Evolutionary conservation across 2,113 vertebrate genomes (phyloP).

Genomic region (Octodon degus): DNA sequence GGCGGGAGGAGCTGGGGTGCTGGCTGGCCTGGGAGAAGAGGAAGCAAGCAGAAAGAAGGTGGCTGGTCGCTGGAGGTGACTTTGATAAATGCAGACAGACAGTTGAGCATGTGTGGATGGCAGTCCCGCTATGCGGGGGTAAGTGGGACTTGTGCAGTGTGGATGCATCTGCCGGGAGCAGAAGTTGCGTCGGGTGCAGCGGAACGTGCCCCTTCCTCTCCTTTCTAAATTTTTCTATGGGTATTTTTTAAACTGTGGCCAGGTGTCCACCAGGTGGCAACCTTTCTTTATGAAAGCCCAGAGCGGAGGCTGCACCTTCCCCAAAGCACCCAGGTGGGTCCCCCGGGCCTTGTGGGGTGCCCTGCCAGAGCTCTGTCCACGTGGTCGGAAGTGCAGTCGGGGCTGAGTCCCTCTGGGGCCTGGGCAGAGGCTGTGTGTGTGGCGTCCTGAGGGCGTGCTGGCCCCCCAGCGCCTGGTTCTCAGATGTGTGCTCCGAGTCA

Average conservation of each 20-base stretch:
- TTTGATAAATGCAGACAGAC: neutral
- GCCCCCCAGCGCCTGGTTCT: neutral
- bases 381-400: too few species aligned
- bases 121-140: neutral
- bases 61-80: neutral
- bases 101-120: neutral
- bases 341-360: neutral
- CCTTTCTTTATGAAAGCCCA: slow-evolving; percentile 73
- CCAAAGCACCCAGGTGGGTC: neutral
- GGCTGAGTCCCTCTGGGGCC: neutral
- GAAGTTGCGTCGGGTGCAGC: neutral
- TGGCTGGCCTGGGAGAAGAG: too few species aligned
- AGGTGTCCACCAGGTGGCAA: slow-evolving; percentile 77
- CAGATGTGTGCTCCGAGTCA: too few species aligned
- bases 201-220: neutral
- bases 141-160: neutral
- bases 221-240: neutral
- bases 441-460: neutral
- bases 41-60: too few species aligned
- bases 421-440: neutral
- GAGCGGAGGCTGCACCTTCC: neutral
- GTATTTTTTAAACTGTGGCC: slow-evolving; percentile 15
- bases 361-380: neutral
- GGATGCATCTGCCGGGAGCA: neutral
- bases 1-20: neutral